These are phyloP conservation scores for Melieria crassipennis DNA, from an alignment of 2,888 invertebrate species.

Conservation along the genomic window DNA sequence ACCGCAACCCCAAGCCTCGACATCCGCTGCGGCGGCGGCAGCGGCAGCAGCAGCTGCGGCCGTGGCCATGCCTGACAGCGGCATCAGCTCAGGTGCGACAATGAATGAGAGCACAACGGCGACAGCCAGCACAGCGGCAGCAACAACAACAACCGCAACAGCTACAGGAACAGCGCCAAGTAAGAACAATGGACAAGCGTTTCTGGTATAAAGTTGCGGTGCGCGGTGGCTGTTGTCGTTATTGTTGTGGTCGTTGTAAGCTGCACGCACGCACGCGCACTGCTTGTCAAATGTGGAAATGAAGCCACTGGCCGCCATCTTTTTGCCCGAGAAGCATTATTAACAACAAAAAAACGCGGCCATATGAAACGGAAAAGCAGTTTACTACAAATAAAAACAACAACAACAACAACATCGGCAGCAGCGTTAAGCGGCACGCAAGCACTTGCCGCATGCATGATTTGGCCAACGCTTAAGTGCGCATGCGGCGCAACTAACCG, in stretches of 20 bases:
- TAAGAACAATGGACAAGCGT: constrained; percentile 60
- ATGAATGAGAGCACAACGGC: constrained; percentile 40
- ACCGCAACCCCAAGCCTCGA: constrained; percentile 50
- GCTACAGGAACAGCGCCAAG: constrained; percentile 47
- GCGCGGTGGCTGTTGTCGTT: constrained; percentile 9
- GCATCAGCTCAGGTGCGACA: constrained; percentile 46
- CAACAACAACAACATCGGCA: constrained; percentile 17
- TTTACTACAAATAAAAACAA: neutral
- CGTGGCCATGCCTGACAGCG: constrained; percentile 38
- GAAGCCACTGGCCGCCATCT: constrained; percentile 22
- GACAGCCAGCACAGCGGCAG: constrained; percentile 21
- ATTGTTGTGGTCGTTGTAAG: constrained; percentile 22
- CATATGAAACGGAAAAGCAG: neutral
- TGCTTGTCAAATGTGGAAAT: neutral
- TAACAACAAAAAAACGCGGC: constrained; percentile 18
- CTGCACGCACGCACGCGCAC: too few relatives aligned
- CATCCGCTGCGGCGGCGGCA: constrained; percentile 45
- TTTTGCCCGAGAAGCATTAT: constrained; percentile 5
- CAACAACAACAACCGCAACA: constrained; percentile 40
- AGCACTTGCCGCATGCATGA: constrained; percentile 24
- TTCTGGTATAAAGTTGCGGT: constrained; percentile 58
- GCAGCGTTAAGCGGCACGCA: constrained; percentile 22
- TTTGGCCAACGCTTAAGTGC: constrained; percentile 17
- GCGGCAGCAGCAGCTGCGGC: constrained; percentile 51
- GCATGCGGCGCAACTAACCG: constrained; percentile 2